Conservation (phyloP, 2,797 vertebrate genomes). For the Eulemur albifrons region DNA sequence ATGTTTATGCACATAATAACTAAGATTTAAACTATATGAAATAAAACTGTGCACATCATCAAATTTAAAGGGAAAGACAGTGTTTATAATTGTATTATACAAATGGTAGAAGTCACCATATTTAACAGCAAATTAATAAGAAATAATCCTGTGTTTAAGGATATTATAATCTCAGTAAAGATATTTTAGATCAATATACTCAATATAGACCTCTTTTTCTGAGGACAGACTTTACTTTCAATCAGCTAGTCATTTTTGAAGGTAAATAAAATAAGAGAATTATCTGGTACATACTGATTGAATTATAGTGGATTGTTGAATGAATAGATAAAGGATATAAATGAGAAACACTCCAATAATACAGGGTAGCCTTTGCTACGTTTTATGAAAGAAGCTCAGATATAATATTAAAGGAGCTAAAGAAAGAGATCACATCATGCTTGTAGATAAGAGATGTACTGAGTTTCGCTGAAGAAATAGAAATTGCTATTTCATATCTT, state of each 20-base stretch:
- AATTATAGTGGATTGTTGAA: background rate
- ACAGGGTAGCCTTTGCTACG: background rate
- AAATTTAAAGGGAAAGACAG: background rate
- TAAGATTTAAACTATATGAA: background rate
- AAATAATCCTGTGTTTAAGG: background rate
- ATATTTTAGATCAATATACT: background rate
- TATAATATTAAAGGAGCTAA: background rate
- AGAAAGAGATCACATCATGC: background rate
- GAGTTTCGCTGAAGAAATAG: background rate
- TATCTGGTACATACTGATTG: background rate
- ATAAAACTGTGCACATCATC: background rate
- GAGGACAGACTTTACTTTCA: background rate
- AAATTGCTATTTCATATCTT: background rate
- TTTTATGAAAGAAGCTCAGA: background rate
- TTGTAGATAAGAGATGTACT: background rate
- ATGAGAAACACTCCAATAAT: background rate
- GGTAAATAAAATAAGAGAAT: background rate
- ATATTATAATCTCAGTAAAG: background rate
- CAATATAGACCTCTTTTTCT: background rate
- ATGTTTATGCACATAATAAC: background rate
- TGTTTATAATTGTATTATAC: background rate
- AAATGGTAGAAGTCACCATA: background rate
- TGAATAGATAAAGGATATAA: background rate
- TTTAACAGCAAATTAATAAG: background rate
- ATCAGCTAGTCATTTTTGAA: background rate